Conservation (phyloP, 2,888 invertebrate genomes). For the Metallyticus violacea region DNA sequence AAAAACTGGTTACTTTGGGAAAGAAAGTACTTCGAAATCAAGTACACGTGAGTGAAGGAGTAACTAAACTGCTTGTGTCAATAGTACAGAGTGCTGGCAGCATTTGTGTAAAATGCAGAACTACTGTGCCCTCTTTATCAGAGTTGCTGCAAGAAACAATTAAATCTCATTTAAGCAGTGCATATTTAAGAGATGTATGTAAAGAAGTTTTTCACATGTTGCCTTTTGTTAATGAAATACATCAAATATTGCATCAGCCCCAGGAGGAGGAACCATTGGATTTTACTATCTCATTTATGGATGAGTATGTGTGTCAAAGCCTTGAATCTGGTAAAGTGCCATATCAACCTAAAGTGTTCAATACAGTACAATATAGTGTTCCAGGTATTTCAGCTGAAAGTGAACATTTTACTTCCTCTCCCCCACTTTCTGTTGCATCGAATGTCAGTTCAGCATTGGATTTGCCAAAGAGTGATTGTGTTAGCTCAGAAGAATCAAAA, state of each 20-base stretch:
- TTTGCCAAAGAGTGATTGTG: not conserved
- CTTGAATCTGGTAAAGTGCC: not conserved
- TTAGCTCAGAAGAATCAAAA: conserved; percentile 16
- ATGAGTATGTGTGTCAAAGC: conserved; percentile 15
- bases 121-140: not conserved
- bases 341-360: conserved; percentile 3
- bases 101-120: not conserved
- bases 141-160: not conserved
- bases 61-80: not conserved
- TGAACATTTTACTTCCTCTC: not conserved
- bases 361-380: not conserved
- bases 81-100: not conserved
- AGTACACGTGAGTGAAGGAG: not conserved
- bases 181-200: not conserved
- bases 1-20: conserved; percentile 12
- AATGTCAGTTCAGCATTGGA: not conserved
- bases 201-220: not conserved
- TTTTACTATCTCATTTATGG: conserved; percentile 23
- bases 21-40: conserved; percentile 7
- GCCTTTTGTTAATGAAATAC: not conserved
- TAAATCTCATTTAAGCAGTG: not conserved
- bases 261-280: not conserved
- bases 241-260: not conserved
- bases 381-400: not conserved
- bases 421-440: not conserved